These are phyloP conservation scores for Drosophila gunungcola DNA, from an alignment of 1,140 invertebrate species.

Conservation along the genomic window DNA sequence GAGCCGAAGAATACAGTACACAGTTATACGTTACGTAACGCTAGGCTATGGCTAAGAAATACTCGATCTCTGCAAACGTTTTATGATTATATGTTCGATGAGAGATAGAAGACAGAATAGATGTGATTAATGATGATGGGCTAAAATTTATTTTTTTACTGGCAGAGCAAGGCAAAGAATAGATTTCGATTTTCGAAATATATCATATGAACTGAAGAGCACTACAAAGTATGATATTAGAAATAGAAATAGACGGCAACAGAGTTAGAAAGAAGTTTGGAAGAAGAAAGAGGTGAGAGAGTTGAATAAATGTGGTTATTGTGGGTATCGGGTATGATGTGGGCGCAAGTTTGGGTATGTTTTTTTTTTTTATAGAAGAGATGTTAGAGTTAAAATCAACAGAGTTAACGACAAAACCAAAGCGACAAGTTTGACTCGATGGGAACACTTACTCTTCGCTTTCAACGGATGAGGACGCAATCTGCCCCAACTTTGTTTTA, in stretches of 20 bases:
- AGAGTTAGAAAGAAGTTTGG: constrained; percentile 43
- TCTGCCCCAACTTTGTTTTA: constrained; percentile 82
- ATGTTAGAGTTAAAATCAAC: constrained; percentile 71
- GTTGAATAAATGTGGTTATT: constrained; percentile 23
- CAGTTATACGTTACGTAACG: constrained; percentile 45
- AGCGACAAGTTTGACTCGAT: constrained; percentile 55
- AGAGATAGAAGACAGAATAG: constrained; percentile 31
- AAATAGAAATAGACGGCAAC: constrained; percentile 36
- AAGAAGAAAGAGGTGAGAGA: constrained; percentile 39
- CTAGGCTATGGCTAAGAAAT: constrained; percentile 56
- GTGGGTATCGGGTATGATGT: constrained; percentile 28
- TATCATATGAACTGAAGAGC: constrained; percentile 62
- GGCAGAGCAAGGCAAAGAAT: constrained; percentile 66
- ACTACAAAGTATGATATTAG: constrained; percentile 68
- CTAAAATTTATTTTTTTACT: constrained; percentile 45
- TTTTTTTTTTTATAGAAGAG: constrained; percentile 30
- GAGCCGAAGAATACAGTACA: constrained; percentile 43
- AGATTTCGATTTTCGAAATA: constrained; percentile 41
- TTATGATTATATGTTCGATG: constrained; percentile 29
- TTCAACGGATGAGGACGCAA: constrained; percentile 80
- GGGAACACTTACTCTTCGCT: constrained; percentile 82
- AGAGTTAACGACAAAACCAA: constrained; percentile 75
- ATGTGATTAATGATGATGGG: constrained; percentile 19
- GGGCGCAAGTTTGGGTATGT: constrained; percentile 24
- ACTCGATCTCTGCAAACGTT: constrained; percentile 60